Percentiles rank a stretch among this genome's conserved stretches.
phyloP scores from a whole-genome alignment of 2,797 vertebrate species.

The Spinus pinus region DNA sequence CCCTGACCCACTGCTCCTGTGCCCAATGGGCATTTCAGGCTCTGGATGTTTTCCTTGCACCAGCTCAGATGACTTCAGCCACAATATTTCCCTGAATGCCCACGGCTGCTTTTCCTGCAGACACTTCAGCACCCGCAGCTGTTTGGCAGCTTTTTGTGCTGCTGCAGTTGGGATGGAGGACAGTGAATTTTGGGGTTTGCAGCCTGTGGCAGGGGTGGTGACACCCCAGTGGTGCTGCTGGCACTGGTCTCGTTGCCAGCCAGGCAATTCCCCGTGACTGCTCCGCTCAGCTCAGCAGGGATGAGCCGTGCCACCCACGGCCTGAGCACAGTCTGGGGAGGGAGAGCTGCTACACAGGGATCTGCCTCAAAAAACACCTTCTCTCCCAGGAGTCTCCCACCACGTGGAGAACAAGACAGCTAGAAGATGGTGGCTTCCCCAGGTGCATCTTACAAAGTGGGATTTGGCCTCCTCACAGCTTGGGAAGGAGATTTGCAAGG shows the following conservation, averaged over 20 bases:
- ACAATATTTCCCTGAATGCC: background rate
- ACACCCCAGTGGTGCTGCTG: background rate
- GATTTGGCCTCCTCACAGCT: background rate
- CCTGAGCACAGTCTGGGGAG: background rate
- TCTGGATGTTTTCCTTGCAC: background rate
- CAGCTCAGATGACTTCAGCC: conserved; percentile 4
- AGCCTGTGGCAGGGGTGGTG: background rate
- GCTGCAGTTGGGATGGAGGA: background rate
- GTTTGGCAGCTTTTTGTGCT: background rate
- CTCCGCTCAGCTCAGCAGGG: background rate
- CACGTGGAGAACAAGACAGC: rapidly evolving
- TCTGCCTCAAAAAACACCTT: background rate
- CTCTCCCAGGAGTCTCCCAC: background rate
- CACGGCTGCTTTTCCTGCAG: background rate
- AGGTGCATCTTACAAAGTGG: background rate
- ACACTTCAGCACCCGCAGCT: background rate
- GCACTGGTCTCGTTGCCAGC: background rate
- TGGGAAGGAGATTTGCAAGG: background rate
- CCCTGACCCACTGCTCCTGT: background rate
- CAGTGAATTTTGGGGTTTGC: background rate
- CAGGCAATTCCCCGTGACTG: background rate
- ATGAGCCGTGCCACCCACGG: background rate
- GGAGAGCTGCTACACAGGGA: background rate
- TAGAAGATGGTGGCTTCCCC: background rate
- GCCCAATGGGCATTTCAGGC: background rate